Conservation (phyloP, 2,113 vertebrate species). For the Leiothrix lutea region DNA sequence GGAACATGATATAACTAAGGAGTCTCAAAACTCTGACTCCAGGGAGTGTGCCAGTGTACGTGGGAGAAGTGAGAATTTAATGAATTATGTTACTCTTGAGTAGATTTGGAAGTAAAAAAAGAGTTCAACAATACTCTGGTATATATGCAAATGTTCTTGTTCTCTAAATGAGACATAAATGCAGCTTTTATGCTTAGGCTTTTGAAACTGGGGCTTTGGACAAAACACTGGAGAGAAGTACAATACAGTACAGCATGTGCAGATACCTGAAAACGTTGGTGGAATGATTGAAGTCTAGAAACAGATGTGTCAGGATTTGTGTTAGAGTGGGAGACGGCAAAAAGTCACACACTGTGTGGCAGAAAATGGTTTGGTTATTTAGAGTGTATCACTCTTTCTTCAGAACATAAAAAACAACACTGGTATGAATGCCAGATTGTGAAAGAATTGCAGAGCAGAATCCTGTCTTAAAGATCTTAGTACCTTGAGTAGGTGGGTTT, state of each 20-base stretch:
- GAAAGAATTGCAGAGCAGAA: background rate
- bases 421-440: background rate
- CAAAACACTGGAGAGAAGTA: background rate
- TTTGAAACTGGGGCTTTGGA: conserved; percentile 1
- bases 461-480: background rate
- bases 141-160: conserved; percentile 28
- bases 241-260: background rate
- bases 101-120: conserved; percentile 47
- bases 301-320: background rate
- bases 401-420: background rate
- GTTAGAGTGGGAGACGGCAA: background rate
- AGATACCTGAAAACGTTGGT: background rate
- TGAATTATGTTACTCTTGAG: conserved; percentile 54
- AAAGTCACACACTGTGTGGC: background rate
- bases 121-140: conserved; percentile 9
- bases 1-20: conserved; percentile 18
- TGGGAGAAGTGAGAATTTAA: conserved; percentile 61
- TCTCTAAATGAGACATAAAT: conserved; percentile 19
- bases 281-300: background rate
- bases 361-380: background rate
- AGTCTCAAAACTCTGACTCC: conserved; percentile 18
- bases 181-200: background rate
- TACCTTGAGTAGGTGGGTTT: background rate
- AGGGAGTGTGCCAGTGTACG: background rate
- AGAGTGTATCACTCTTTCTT: background rate